A percentile compares a stretch with the other conserved stretches of the same genome.
phyloP scores from a whole-genome alignment of 2,797 vertebrate genomes.

The Schizopygopsis pylzovi region DNA sequence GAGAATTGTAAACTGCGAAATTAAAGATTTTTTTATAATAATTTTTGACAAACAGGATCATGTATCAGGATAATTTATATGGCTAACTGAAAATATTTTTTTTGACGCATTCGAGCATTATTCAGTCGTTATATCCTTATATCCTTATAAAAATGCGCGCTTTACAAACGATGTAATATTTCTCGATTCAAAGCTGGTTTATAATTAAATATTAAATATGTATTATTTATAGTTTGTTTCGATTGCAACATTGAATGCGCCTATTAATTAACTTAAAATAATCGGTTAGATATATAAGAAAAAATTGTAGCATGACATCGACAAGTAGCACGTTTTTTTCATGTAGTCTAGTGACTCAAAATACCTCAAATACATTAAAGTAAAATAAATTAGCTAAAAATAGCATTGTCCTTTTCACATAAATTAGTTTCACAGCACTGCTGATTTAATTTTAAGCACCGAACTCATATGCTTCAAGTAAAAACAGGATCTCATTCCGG shows the following conservation, averaged over 20 bases:
- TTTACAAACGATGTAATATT: background rate
- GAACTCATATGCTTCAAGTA: slow-evolving; percentile 28
- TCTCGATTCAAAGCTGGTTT: background rate
- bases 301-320: background rate
- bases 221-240: background rate
- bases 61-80: background rate
- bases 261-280: background rate
- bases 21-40: background rate
- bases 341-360: background rate
- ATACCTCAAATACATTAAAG: background rate
- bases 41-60: background rate
- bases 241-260: background rate
- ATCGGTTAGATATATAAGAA: background rate
- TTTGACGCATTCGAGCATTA: background rate
- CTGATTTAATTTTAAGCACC: background rate
- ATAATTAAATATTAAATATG: background rate
- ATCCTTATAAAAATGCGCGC: no score
- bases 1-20: background rate
- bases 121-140: background rate
- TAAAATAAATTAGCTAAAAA: background rate
- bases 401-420: background rate
- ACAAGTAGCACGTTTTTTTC: background rate
- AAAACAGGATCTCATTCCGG: slow-evolving; percentile 50
- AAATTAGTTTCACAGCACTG: background rate
- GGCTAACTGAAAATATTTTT: background rate